A percentile compares a stretch with the other conserved stretches of the same genome.
These are phyloP conservation scores for Malthinus flaveolus DNA, from an alignment of 2,888 invertebrate species.

Conservation along the genomic window DNA sequence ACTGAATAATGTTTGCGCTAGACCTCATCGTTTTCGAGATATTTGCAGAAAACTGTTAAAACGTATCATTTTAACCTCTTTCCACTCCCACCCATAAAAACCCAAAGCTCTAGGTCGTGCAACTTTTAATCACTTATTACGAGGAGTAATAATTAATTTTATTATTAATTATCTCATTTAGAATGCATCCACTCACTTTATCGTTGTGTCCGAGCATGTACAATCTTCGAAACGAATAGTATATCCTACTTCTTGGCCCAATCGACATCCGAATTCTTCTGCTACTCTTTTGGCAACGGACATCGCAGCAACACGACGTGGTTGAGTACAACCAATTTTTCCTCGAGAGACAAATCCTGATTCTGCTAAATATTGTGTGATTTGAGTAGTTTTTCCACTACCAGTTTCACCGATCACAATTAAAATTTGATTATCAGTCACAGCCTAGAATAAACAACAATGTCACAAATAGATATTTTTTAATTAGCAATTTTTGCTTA, in stretches of 20 bases:
- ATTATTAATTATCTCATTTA: too few relatives aligned
- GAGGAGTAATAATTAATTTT: too few relatives aligned
- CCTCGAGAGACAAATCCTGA: slow-evolving; percentile 90
- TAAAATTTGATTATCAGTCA: slow-evolving; percentile 94
- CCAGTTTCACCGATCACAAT: slow-evolving; percentile 99
- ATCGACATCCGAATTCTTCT: slow-evolving; percentile 95
- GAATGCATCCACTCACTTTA: slow-evolving; percentile 85
- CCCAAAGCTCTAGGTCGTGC: too few relatives aligned
- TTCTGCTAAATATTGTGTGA: slow-evolving; percentile 97
- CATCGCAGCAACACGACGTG: slow-evolving; percentile 94
- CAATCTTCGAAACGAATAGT: slow-evolving; percentile 99
- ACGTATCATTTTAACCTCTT: too few relatives aligned
- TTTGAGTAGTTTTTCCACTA: slow-evolving; percentile 98
- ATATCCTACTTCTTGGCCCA: slow-evolving; percentile 99
- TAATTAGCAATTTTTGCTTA: slow-evolving; percentile 42
- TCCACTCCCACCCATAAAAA: too few relatives aligned
- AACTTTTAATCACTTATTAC: too few relatives aligned
- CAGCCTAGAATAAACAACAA: slow-evolving; percentile 63
- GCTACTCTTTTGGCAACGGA: slow-evolving; percentile 98
- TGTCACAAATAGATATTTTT: background rate
- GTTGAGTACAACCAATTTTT: slow-evolving; percentile 93
- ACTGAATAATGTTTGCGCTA: too few relatives aligned
- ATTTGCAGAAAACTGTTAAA: too few relatives aligned
- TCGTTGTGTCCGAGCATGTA: slow-evolving; percentile 94
- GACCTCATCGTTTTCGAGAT: too few relatives aligned